Base-by-base conservation (phyloP, 2,113 vertebrate genomes). In the Tragelaphus scriptus region DNA sequence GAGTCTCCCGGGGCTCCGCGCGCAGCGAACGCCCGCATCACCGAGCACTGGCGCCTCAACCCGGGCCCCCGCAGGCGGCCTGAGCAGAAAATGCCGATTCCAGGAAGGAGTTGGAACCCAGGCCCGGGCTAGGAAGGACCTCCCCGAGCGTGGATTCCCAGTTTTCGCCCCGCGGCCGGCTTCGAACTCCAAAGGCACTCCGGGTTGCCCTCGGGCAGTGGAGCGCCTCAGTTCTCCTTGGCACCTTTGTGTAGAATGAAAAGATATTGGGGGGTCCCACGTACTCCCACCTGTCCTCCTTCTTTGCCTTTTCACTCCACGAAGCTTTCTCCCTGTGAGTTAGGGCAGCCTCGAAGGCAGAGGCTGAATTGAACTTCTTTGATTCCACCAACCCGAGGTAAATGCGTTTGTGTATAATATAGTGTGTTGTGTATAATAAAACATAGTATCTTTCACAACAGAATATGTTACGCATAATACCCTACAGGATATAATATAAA, bases 161-260 rank as follows among this genome's bases (percentile, higher is more conserved):
- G 32, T 2, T 9, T 36, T 40, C 13, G 49, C 28, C 9, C 2
- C 2, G 2, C 16, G 1, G 36, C 17, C 1, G 44, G 36, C 55
- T 90, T 32, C 49, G 55, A 30, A 47, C n/a, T 96, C 68, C 47
- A 30, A 28, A 86, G 3, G 32, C 58, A 4, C 65, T 19, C 0
- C 4, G 59, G 30, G 13, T 7, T 44, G 26, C 47, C 4, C 9
- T 58, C 6, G 19, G 13, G 28, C 26, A 2, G 15, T 32, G 6
- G 56, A 63, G 61, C 0, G 6, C 40, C 11, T 36, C 56, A 4
- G 47, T 77, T 44, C 91, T 6, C 56, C 30, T 58, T 30, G 23
- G n/a, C 71, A 40, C 40, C 1, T 16, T 49, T 25, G 82, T 68
- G n/a, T 44, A 56, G 19, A 59, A 53, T 30, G 30, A 55, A 65